phyloP scores from a whole-genome alignment of 2,113 vertebrate species.

The Ptyas mucosa region DNA sequence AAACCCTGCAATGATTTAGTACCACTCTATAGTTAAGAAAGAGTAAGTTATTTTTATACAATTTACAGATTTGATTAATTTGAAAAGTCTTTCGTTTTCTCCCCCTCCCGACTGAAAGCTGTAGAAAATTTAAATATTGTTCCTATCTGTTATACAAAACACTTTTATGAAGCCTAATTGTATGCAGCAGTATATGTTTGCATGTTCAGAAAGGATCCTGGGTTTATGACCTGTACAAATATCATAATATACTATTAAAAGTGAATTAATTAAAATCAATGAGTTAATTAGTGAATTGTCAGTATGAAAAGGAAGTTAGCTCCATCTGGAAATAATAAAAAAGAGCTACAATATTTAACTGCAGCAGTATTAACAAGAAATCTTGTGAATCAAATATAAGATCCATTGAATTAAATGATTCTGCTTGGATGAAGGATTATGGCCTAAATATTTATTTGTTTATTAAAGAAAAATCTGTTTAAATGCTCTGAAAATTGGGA shows the following conservation, averaged over 20 bases:
- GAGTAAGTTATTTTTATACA: background rate
- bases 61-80: background rate
- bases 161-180: background rate
- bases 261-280: background rate
- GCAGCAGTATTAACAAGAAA: background rate
- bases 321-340: background rate
- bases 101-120: no score
- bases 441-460: background rate
- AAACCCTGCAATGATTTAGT: background rate
- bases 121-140: background rate
- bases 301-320: background rate
- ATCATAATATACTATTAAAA: background rate
- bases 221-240: background rate
- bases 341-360: background rate
- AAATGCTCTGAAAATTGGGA: background rate
- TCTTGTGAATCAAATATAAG: background rate
- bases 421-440: background rate
- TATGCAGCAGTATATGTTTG: background rate
- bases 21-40: background rate
- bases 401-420: background rate
- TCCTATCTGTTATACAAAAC: background rate
- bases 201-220: background rate
- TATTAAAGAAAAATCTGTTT: background rate
- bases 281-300: background rate
- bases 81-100: background rate